A percentile compares a stretch with the other conserved stretches of the same genome.
Evolutionary conservation across 2,888 invertebrate species (phyloP).

Genomic region (Apamea sordens): DNA sequence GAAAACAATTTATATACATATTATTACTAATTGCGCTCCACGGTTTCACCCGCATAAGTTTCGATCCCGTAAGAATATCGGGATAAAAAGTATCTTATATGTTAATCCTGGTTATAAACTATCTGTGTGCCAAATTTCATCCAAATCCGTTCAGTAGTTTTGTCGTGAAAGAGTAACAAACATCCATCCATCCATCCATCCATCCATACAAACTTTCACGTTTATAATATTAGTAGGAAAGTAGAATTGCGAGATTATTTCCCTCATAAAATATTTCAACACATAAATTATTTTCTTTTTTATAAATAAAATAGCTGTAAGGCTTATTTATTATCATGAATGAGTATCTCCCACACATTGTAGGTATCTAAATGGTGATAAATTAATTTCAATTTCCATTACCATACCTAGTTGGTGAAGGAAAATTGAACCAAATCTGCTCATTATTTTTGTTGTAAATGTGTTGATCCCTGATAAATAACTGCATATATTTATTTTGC

Average conservation of each 20-base stretch:
- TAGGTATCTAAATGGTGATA: constrained; percentile 20
- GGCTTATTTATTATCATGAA: constrained; percentile 9
- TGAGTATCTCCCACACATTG: neutral
- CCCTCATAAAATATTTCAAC: neutral
- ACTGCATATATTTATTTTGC: constrained; percentile 19
- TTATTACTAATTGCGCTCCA: too few species aligned
- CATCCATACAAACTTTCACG: too few species aligned
- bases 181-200: too few species aligned
- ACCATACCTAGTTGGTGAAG: constrained; percentile 12
- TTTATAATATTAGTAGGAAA: too few species aligned
- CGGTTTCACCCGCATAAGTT: too few species aligned
- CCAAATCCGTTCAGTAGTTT: too few species aligned
- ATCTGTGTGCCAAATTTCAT: too few species aligned
- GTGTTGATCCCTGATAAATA: constrained; percentile 39
- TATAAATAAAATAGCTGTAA: constrained; percentile 5
- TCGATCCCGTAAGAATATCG: too few species aligned
- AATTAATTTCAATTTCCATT: constrained; percentile 43
- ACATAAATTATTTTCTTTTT: constrained; percentile 4
- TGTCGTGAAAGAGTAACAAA: too few species aligned
- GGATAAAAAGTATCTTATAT: too few species aligned
- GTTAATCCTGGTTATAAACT: too few species aligned
- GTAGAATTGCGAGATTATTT: neutral
- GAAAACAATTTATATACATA: too few species aligned
- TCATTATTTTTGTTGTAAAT: constrained; percentile 39
- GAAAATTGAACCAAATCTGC: constrained; percentile 39